A percentile compares a stretch with the other conserved stretches of the same genome.
These are phyloP conservation scores for Hemistola chrysoprasaria DNA, from an alignment of 2,888 invertebrate genomes.

Conservation along the genomic window DNA sequence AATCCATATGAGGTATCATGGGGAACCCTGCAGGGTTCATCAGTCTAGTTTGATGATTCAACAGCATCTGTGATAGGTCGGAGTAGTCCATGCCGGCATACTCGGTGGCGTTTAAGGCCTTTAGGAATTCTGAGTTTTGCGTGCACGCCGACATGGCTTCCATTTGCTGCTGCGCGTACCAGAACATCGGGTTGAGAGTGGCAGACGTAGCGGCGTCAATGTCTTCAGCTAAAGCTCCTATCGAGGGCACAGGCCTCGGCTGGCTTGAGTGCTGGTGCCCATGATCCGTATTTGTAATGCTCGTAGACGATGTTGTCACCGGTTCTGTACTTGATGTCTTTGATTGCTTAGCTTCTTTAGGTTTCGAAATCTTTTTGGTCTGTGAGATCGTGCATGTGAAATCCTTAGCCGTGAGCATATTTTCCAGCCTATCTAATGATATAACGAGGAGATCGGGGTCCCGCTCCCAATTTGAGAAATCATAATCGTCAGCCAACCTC, in stretches of 20 bases:
- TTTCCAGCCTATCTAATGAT: conserved; percentile 85
- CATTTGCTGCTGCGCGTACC: conserved; percentile 82
- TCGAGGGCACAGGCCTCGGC: conserved; percentile 60
- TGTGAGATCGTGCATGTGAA: too few relatives aligned
- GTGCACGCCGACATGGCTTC: conserved; percentile 83
- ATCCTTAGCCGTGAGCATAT: conserved; percentile 49
- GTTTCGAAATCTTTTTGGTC: conserved; percentile 9
- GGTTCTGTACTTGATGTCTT: background rate
- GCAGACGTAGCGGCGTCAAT: conserved; percentile 87
- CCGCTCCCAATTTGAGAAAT: conserved; percentile 45
- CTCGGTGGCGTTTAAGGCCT: conserved; percentile 78
- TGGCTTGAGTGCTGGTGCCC: conserved; percentile 35
- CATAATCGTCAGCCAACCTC: conserved; percentile 83
- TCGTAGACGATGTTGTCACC: too few relatives aligned
- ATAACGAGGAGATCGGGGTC: conserved; percentile 91
- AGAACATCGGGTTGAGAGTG: conserved; percentile 87
- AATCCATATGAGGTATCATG: conserved; percentile 72
- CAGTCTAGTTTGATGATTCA: conserved; percentile 62
- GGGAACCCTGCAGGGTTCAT: conserved; percentile 68
- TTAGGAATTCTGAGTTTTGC: conserved; percentile 81
- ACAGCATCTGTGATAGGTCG: conserved; percentile 77
- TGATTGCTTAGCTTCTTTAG: conserved; percentile 23
- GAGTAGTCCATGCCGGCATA: conserved; percentile 72
- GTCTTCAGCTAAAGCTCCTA: conserved; percentile 81
- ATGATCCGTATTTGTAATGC: too few relatives aligned